Evolutionary conservation across 2,113 vertebrate genomes (phyloP).

Genomic region (Sorex araneus): DNA sequence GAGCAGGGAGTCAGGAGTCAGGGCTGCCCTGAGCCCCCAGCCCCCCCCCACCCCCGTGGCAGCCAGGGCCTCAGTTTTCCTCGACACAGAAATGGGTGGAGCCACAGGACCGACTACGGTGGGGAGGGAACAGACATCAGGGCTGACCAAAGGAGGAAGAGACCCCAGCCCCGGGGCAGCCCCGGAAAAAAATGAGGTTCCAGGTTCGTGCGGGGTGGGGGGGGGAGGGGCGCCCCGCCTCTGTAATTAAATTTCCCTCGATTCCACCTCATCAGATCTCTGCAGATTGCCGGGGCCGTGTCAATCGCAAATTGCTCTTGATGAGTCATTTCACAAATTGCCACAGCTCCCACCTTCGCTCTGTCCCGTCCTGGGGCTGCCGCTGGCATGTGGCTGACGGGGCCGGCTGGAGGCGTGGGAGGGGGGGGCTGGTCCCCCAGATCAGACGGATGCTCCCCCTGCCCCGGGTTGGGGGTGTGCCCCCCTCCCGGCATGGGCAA

Average conservation of each 20-base stretch:
- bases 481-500: background rate
- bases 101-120: too few species aligned
- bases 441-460: background rate
- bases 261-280: conserved; percentile 83
- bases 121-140: background rate
- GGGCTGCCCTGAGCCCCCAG: too few species aligned
- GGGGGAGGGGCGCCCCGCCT: too few species aligned
- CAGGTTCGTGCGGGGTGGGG: too few species aligned
- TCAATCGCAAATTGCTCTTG: conserved; percentile 81
- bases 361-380: conserved; percentile 49
- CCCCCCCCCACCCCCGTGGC: too few species aligned
- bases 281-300: conserved; percentile 80
- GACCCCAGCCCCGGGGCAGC: background rate
- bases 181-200: background rate
- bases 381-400: conserved; percentile 37
- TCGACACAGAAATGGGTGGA: too few species aligned
- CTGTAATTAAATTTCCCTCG: conserved; percentile 86
- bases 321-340: conserved; percentile 80
- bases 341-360: conserved; percentile 48
- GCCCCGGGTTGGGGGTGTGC: background rate
- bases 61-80: too few species aligned
- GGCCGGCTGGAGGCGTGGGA: background rate
- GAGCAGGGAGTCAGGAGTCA: too few species aligned
- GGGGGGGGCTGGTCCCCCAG: background rate
- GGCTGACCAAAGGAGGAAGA: background rate